Percentiles rank a stretch among this genome's conserved stretches.
Evolutionary conservation across 2,888 invertebrate species (phyloP).

Genomic region (Antitype chi): DNA sequence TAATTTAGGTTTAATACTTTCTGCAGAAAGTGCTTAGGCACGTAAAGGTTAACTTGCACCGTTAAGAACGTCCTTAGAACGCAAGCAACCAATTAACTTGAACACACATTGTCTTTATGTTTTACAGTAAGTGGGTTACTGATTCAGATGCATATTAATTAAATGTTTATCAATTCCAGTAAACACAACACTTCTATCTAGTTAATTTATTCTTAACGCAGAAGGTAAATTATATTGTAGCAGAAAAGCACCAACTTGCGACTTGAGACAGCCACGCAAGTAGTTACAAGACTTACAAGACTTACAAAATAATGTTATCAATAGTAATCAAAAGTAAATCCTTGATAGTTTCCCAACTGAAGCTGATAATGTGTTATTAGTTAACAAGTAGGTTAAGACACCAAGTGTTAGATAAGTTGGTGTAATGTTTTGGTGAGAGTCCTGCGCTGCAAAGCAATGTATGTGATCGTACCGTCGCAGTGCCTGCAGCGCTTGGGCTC

Average conservation of each 20-base stretch:
- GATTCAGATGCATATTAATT: constrained; percentile 34
- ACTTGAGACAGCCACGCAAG: constrained; percentile 16
- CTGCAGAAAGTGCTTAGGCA: background rate
- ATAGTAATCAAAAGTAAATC: constrained; percentile 36
- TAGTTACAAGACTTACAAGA: constrained; percentile 31
- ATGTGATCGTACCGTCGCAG: constrained; percentile 94
- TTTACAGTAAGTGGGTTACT: constrained; percentile 37
- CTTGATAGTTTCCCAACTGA: constrained; percentile 43
- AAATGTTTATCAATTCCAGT: constrained; percentile 36
- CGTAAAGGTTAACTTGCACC: background rate
- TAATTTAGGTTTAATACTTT: background rate
- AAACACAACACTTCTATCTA: constrained; percentile 27
- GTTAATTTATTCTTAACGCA: constrained; percentile 7
- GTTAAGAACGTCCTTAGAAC: background rate
- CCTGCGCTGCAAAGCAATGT: constrained; percentile 72
- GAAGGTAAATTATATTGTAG: constrained; percentile 1
- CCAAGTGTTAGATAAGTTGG: constrained; percentile 64
- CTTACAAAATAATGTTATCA: constrained; percentile 32
- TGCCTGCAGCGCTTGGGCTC: constrained; percentile 98
- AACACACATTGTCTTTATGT: constrained; percentile 24
- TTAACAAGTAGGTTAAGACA: constrained; percentile 62
- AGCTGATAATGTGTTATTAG: constrained; percentile 62
- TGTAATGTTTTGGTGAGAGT: constrained; percentile 66
- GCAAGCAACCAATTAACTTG: constrained; percentile 25
- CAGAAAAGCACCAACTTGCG: constrained; percentile 30